Base-by-base conservation (phyloP, 1,140 invertebrate species). In the Centruroides vittatus region DNA sequence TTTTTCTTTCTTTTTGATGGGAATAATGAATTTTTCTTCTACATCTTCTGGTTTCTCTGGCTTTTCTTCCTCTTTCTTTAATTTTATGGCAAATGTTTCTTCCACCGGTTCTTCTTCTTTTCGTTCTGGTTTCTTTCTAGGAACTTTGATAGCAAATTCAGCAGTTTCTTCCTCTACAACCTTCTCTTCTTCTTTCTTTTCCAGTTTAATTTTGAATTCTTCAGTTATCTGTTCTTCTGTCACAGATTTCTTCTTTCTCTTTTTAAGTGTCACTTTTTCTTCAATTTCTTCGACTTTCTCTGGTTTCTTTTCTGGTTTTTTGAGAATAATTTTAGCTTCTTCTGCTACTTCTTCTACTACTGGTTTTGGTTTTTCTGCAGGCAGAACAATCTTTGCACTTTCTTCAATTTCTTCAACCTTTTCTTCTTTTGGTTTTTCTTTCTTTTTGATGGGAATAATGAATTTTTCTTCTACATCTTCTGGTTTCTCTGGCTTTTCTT, bases 1-100 rank as follows among this genome's bases (percentile, higher is more conserved):
- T 70, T 74, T 78, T 57, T 77, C 73, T 59, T 78, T 67, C 70
- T 80, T 75, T 67, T 79, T 72, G 12, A 80, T 65, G 67, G 61
- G 71, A 76, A 74, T 65, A 48, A 12, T 49, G 53, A 64, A 64
- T 46, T 53, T 34, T 53, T 60, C 62, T 57, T 65, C 35, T 41
- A 71, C 71, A 66, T 75, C 65, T 47, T 57, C 70, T 1, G 53
- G 35, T 55, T 63, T 64, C 10, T 79, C 77, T 70, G 79, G 80
- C 55, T 80, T 76, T 35, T 79, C 12, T 48, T 61, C 61, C 53
- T 55, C n/a, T 23, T 61, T 55, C 57, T 56, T 74, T 70, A 70
- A 73, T 77, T 57, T 78, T 11, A 64, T 41, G 49, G 61, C 55
- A 11, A 60, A 46, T 9, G 57, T 51, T 56, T 63, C 65, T 59